These are phyloP conservation scores for Neoascia interrupta DNA, from an alignment of 2,888 invertebrate species.

Conservation along the genomic window DNA sequence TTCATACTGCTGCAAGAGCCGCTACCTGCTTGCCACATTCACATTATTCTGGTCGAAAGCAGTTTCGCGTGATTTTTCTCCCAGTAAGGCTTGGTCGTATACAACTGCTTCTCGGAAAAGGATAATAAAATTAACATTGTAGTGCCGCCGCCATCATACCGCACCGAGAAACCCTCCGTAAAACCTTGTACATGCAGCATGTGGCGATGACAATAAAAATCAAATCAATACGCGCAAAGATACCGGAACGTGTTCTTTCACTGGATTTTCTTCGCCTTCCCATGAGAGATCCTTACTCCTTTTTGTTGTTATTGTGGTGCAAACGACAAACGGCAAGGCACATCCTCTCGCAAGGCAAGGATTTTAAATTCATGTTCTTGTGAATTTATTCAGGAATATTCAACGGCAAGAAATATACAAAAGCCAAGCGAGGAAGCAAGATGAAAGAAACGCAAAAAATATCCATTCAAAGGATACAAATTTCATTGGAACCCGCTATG, in stretches of 20 bases:
- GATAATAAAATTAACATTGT: constrained; percentile 63
- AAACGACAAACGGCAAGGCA: constrained; percentile 8
- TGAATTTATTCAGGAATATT: constrained; percentile 64
- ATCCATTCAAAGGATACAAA: constrained; percentile 60
- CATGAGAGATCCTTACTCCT: background rate
- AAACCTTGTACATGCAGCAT: constrained; percentile 47
- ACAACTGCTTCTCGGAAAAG: constrained; percentile 26
- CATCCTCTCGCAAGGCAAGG: constrained; percentile 23
- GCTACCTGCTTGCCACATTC: background rate
- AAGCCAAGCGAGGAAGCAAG: constrained; percentile 22
- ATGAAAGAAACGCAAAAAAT: constrained; percentile 13
- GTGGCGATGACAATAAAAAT: constrained; percentile 64
- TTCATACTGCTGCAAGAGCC: constrained; percentile 1
- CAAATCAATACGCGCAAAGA: constrained; percentile 65
- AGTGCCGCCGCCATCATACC: constrained; percentile 27
- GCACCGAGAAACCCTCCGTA: constrained; percentile 4
- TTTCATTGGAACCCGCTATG: constrained; percentile 61
- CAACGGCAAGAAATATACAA: constrained; percentile 52
- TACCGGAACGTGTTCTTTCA: constrained; percentile 48
- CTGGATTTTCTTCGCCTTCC: constrained; percentile 4
- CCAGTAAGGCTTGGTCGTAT: constrained; percentile 23
- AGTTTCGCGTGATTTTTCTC: constrained; percentile 18
- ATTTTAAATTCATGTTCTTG: constrained; percentile 58
- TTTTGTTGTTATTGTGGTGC: constrained; percentile 2
- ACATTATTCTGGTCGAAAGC: background rate